phyloP scores from a whole-genome alignment of 2,113 vertebrate genomes.

The Chloropsis cyanopogon region DNA sequence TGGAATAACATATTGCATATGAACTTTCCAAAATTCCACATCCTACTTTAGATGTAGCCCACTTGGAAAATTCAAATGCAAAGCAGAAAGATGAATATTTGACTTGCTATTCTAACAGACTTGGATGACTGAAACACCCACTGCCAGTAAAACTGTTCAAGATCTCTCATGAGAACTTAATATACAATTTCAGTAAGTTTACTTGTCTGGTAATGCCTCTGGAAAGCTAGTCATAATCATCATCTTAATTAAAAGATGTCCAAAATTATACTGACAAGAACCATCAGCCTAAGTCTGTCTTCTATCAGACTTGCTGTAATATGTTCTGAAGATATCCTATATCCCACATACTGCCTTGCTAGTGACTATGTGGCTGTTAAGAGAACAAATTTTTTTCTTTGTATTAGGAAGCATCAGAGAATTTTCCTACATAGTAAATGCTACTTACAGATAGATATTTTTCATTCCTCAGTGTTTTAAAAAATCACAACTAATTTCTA shows the following conservation, averaged over 20 bases:
- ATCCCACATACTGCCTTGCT: neutral
- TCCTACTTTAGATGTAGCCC: neutral
- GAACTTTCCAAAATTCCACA: neutral
- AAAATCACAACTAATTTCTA: neutral
- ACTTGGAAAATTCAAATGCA: slow-evolving; percentile 8
- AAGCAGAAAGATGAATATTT: neutral
- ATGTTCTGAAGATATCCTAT: neutral
- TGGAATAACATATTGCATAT: neutral
- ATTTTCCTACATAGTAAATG: neutral
- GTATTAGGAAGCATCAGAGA: neutral
- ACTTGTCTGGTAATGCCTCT: neutral
- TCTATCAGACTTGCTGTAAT: neutral
- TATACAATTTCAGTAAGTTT: neutral
- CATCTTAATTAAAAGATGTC: slow-evolving; percentile 23
- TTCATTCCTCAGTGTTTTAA: neutral
- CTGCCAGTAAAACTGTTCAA: neutral
- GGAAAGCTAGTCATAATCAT: slow-evolving; percentile 28
- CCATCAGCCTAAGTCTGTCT: neutral
- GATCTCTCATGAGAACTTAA: neutral
- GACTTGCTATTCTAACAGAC: neutral
- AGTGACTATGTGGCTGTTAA: neutral
- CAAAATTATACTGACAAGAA: slow-evolving; percentile 32
- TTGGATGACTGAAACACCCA: neutral
- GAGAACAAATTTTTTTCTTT: neutral
- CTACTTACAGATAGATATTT: neutral